Evolutionary conservation across 1,140 invertebrate species (phyloP).

Genomic region (Tetragonula clypearis): DNA sequence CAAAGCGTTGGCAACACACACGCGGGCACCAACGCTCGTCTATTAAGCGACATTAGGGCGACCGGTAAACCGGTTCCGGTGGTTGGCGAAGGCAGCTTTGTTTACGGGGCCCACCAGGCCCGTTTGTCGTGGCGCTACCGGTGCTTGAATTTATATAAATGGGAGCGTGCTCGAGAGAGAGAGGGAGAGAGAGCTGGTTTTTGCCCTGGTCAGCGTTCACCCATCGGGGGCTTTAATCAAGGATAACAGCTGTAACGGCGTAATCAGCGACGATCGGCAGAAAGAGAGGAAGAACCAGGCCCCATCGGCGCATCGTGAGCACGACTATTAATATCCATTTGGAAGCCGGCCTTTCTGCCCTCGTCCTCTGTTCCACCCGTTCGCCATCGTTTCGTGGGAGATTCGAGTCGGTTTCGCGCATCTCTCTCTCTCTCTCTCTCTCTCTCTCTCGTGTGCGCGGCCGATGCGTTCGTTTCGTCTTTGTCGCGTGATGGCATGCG

Average conservation of each 20-base stretch:
- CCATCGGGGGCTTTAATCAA: slow-evolving; percentile 74
- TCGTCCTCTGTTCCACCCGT: background rate
- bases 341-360: slow-evolving; percentile 63
- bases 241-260: slow-evolving; percentile 77
- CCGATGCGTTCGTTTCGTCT: slow-evolving; percentile 31
- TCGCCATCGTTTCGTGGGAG: background rate
- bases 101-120: slow-evolving; percentile 57
- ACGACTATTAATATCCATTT: slow-evolving; percentile 79
- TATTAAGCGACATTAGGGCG: slow-evolving; percentile 50
- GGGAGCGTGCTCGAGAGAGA: slow-evolving; percentile 49
- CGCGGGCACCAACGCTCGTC: slow-evolving; percentile 42
- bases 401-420: background rate
- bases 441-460: slow-evolving; percentile 16
- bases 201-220: slow-evolving; percentile 28
- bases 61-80: slow-evolving; percentile 66
- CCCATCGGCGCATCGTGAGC: slow-evolving; percentile 59
- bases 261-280: slow-evolving; percentile 76
- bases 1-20: background rate
- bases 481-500: slow-evolving; percentile 32
- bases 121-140: slow-evolving; percentile 67
- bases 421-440: slow-evolving; percentile 21
- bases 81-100: slow-evolving; percentile 53
- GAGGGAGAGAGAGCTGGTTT: slow-evolving; percentile 2
- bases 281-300: background rate
- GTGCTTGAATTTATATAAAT: slow-evolving; percentile 69